Conservation (phyloP, 2,113 vertebrate genomes). For the Coptodon rendalli region DNA sequence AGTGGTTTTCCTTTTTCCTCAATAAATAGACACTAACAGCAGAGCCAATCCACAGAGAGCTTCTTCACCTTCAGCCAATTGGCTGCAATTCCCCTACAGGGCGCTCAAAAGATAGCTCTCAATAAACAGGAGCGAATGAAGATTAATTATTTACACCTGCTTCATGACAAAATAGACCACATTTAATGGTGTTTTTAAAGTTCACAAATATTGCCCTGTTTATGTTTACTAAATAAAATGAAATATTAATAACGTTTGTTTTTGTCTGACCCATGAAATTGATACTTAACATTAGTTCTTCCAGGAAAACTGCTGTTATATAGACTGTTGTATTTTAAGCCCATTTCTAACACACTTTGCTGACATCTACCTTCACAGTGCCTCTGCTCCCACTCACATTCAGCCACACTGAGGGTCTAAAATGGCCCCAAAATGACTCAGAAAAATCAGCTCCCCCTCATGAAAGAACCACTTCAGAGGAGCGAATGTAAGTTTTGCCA, state of each 20-base stretch:
- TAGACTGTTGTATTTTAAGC: background rate
- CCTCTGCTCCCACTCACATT: background rate
- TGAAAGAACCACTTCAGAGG: background rate
- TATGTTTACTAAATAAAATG: background rate
- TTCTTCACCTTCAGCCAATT: background rate
- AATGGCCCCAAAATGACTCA: background rate
- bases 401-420: background rate
- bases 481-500: background rate
- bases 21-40: fast-evolving
- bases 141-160: background rate
- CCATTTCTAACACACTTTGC: background rate
- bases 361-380: background rate
- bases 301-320: background rate
- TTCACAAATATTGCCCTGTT: background rate
- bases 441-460: background rate
- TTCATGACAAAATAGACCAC: background rate
- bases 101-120: background rate
- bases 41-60: background rate
- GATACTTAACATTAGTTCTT: background rate
- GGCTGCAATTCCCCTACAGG: background rate
- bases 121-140: background rate
- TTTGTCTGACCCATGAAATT: background rate
- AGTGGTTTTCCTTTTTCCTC: background rate
- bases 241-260: background rate
- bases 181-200: background rate